These are phyloP conservation scores for Quadroppia sp. DNA, from an alignment of 2,888 invertebrate species.

Conservation along the genomic window DNA sequence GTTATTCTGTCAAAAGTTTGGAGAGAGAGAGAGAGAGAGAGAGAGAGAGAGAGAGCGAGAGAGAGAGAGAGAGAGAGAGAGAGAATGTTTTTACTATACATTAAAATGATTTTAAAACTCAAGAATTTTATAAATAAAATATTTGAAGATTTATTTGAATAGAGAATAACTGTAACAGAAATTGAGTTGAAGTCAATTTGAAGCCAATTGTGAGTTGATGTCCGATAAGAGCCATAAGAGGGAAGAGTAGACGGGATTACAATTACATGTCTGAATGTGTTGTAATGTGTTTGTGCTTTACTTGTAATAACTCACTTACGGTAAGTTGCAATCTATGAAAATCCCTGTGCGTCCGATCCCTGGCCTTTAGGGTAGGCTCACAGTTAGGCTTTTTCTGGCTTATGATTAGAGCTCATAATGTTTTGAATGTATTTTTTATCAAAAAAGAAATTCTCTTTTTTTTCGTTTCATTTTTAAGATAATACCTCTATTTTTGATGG, in stretches of 20 bases:
- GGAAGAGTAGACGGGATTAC: neutral
- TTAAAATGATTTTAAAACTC: no score
- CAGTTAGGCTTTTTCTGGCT: neutral
- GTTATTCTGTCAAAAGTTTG: no score
- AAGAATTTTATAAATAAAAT: no score
- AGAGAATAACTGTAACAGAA: neutral
- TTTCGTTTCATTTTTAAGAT: no score
- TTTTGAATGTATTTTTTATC: neutral
- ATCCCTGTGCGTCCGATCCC: neutral
- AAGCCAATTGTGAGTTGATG: neutral
- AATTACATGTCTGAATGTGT: neutral
- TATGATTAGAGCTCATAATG: neutral
- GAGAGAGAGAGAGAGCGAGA: no score
- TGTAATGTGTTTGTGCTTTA: neutral
- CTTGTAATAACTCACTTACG: conserved; percentile 1
- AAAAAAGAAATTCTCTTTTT: neutral
- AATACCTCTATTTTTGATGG: no score
- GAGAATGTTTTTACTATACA: no score
- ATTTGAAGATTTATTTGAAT: neutral
- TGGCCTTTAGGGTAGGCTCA: neutral
- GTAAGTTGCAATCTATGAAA: neutral
- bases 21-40: no score
- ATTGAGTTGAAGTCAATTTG: neutral
- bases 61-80: no score
- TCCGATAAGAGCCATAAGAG: neutral